phyloP scores from a whole-genome alignment of 1,140 invertebrate species.

The Sipha flava region DNA sequence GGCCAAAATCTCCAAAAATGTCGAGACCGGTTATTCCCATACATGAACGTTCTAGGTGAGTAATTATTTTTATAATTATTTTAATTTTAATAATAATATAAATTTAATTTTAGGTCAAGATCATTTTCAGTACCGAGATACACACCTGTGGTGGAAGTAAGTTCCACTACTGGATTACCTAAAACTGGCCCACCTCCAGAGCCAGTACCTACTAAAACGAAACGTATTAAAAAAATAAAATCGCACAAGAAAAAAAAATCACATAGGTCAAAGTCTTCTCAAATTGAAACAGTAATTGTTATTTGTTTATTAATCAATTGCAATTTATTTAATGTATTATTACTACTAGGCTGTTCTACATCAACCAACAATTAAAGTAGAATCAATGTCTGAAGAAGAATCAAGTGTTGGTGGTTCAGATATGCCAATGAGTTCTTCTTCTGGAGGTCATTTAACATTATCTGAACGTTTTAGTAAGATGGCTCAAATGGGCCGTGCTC shows the following conservation, averaged over 20 bases:
- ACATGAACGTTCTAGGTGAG: slow-evolving; percentile 21
- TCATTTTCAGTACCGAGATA: slow-evolving; percentile 46
- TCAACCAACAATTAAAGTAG: slow-evolving; percentile 38
- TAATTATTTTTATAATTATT: not conserved
- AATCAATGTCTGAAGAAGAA: slow-evolving; percentile 44
- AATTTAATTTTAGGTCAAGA: slow-evolving; percentile 43
- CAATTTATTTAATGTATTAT: not conserved
- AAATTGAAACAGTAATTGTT: slow-evolving; percentile 22
- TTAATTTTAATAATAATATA: not conserved
- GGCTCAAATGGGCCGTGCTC: slow-evolving; percentile 65
- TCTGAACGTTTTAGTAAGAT: slow-evolving; percentile 81
- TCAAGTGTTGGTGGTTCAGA: slow-evolving; percentile 32
- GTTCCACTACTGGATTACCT: slow-evolving; percentile 22
- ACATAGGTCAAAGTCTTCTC: slow-evolving; percentile 22
- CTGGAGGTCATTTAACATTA: slow-evolving; percentile 52
- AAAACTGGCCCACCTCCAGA: slow-evolving; percentile 39
- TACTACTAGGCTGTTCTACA: slow-evolving; percentile 41
- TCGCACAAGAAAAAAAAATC: slow-evolving; percentile 38
- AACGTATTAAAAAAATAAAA: slow-evolving; percentile 36
- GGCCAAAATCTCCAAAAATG: slow-evolving; percentile 26
- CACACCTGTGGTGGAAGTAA: slow-evolving; percentile 26
- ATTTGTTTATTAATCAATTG: not conserved
- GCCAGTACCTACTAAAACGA: slow-evolving; percentile 43
- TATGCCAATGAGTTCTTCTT: slow-evolving; percentile 39
- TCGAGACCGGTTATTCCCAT: slow-evolving; percentile 11